These are phyloP conservation scores for Herminia tarsipennalis DNA, from an alignment of 2,888 invertebrate species.

Conservation along the genomic window DNA sequence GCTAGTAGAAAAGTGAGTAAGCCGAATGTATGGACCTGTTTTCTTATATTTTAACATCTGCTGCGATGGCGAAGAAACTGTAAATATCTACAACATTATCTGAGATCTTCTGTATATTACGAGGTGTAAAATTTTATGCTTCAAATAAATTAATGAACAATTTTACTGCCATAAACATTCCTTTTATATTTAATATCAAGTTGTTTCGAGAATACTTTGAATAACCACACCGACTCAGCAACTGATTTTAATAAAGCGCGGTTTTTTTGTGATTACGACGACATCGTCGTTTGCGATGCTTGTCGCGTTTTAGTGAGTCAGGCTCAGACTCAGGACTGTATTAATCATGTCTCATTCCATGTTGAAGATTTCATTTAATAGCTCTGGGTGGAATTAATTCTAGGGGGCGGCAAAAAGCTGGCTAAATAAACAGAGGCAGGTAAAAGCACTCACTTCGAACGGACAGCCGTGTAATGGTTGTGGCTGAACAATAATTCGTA, in stretches of 20 bases:
- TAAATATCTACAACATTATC: constrained; percentile 63
- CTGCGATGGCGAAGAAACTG: constrained; percentile 47
- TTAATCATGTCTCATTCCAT: constrained; percentile 24
- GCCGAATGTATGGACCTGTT: constrained; percentile 56
- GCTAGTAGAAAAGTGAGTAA: constrained; percentile 53
- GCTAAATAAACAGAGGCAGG: constrained; percentile 5
- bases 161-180: constrained; percentile 51
- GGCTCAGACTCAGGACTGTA: constrained; percentile 11
- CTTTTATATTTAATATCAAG: constrained; percentile 49
- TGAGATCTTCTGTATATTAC: constrained; percentile 56
- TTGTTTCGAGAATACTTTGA: constrained; percentile 47
- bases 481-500: constrained; percentile 52
- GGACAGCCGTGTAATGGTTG: constrained; percentile 31
- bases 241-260: constrained; percentile 32
- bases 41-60: constrained; percentile 68
- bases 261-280: constrained; percentile 25
- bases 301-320: constrained; percentile 20
- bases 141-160: constrained; percentile 60
- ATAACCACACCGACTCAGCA: constrained; percentile 37
- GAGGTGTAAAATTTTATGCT: constrained; percentile 56
- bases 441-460: constrained; percentile 5
- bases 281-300: constrained; percentile 13
- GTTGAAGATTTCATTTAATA: constrained; percentile 5
- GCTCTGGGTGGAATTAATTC: constrained; percentile 2
- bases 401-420: constrained; percentile 4